Base-by-base conservation (phyloP, 2,797 vertebrate species). In the Huso huso region DNA sequence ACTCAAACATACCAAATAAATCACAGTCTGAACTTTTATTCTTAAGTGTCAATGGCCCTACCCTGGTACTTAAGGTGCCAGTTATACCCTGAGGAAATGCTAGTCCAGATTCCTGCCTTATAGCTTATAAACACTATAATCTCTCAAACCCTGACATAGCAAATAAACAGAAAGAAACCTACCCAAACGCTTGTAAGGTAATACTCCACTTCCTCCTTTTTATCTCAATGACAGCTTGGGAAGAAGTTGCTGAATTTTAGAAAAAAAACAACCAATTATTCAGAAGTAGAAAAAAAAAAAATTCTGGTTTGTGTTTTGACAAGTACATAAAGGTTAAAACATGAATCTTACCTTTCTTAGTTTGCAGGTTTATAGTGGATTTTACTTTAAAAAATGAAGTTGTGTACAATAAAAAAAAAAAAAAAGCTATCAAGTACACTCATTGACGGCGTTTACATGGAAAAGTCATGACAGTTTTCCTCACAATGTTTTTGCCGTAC, bases 101-200 rank as follows among this genome's bases (percentile, higher is more conserved):
- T 84, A 83, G 84, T 85, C 82, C 86, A 88, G 86, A 86, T 84
- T 85, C 84, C 80, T 86, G 74, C 72, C 78, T 80, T 72, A 74
- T 77, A 74, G 81, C 83, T 75, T 82, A 78, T 82, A 84, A 87
- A 86, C 80, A 78, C 82, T 85, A 87, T 89, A 90, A 90, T 91
- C 89, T 91, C 89, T 91, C 87, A 89, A 86, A 87, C 79, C 86
- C 84, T 90, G 87, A 90, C 87, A 91, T 81, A 86, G 86, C 87
- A 91, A 90, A 91, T 88, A 91, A 91, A 91, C 88, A 90, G 75
- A 69, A 72, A 68, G 77, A 82, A 78, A 86, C 82, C 77, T 79
- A 79, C 75, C 23, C 23, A 37, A 37, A 84, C 67, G 69, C 77
- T 8, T 61, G 88, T 84, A 89, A 91, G 86, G 85, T 85, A 87